A percentile compares a stretch with the other conserved stretches of the same genome.
Evolutionary conservation across 2,888 invertebrate species (phyloP).

Genomic region (Pterobdella sp.): DNA sequence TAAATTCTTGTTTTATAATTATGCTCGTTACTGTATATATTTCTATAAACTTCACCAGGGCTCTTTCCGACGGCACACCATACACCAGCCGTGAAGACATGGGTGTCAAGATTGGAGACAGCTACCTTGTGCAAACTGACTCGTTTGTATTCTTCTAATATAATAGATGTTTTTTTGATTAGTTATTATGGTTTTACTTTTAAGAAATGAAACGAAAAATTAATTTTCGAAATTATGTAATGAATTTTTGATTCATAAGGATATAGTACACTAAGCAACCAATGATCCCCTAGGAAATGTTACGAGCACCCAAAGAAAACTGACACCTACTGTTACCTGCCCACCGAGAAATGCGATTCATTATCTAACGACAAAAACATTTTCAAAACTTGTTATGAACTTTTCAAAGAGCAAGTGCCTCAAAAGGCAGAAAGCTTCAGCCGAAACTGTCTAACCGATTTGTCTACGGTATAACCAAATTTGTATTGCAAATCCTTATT

Average conservation of each 20-base stretch:
- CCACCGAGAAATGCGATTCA: not conserved
- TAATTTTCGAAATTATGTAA: no score
- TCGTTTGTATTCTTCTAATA: no score
- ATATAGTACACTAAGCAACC: no score
- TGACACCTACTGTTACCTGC: not conserved
- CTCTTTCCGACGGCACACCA: not conserved
- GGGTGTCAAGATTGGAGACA: slow-evolving; percentile 4
- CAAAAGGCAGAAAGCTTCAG: not conserved
- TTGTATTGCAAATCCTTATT: not conserved
- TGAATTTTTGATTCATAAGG: no score
- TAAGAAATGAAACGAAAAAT: no score
- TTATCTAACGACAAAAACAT: not conserved
- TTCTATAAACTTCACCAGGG: no score
- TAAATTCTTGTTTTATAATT: no score
- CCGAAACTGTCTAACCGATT: not conserved
- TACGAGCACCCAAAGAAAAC: not conserved
- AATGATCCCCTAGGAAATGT: not conserved
- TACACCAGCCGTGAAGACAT: slow-evolving; percentile 7
- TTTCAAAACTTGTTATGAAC: not conserved
- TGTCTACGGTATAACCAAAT: not conserved
- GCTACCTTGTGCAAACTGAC: not conserved
- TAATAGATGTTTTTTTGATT: no score
- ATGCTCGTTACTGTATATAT: no score
- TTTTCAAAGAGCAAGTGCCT: slow-evolving; percentile 4
- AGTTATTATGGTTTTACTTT: no score